phyloP scores from a whole-genome alignment of 2,888 invertebrate species.

The Dromius quadrimaculatus region DNA sequence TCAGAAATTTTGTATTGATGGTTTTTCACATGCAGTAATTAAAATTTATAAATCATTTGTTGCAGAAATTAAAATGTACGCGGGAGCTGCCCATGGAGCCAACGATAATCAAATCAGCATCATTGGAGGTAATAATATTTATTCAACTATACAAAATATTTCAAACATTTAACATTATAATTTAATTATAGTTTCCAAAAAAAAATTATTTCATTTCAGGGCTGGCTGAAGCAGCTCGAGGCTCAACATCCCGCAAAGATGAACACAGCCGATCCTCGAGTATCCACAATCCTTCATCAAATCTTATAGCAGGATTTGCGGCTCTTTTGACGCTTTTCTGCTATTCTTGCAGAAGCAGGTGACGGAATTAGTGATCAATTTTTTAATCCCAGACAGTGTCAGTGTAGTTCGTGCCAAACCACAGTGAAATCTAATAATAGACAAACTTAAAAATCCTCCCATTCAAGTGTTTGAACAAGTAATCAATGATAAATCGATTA shows the following conservation, averaged over 20 bases:
- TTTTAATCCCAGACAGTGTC: neutral
- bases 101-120: conserved; percentile 66
- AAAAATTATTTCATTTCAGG: conserved; percentile 59
- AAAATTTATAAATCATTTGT: conserved; percentile 57
- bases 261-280: conserved; percentile 34
- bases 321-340: neutral
- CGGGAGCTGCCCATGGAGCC: conserved; percentile 63
- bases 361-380: conserved; percentile 9
- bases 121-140: conserved; percentile 65
- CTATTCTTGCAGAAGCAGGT: conserved; percentile 19
- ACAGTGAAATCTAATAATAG: too few species aligned
- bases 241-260: conserved; percentile 62
- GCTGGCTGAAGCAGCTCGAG: conserved; percentile 65
- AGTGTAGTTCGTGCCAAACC: conserved; percentile 13
- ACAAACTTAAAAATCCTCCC: too few species aligned
- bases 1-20: neutral
- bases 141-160: too few species aligned
- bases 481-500: too few species aligned
- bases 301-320: neutral
- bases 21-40: neutral
- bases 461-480: too few species aligned
- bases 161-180: neutral
- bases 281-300: neutral
- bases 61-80: conserved; percentile 67
- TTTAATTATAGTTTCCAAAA: neutral